Evolutionary conservation across 1,140 invertebrate species (phyloP).

Genomic region (Cheumatopsyche charites): DNA sequence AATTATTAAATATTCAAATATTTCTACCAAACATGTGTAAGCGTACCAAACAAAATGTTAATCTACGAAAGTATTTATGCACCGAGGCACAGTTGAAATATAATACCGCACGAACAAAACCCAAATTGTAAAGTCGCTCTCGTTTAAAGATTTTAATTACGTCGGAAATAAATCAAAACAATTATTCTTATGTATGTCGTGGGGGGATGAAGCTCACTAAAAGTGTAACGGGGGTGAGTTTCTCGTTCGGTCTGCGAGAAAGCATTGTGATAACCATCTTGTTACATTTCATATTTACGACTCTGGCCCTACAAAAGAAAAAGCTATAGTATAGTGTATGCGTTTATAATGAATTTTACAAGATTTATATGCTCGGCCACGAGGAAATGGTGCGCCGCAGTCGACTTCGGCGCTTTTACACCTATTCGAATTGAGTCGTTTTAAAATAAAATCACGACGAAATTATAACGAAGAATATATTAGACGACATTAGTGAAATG

Average conservation of each 20-base stretch:
- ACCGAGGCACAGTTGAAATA: too few species aligned
- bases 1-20: too few species aligned
- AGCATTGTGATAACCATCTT: constrained; percentile 32
- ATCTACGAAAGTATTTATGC: too few species aligned
- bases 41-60: too few species aligned
- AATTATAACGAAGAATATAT: too few species aligned
- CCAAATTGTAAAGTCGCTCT: too few species aligned
- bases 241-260: not conserved
- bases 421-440: constrained; percentile 22
- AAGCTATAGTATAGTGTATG: too few species aligned
- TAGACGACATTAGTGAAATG: not conserved
- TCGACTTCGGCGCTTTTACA: constrained; percentile 6
- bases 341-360: constrained; percentile 23
- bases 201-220: not conserved
- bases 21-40: too few species aligned
- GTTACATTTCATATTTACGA: constrained; percentile 32
- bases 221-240: constrained; percentile 9
- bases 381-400: not conserved
- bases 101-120: not conserved
- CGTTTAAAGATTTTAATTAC: constrained; percentile 31
- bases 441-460: not conserved
- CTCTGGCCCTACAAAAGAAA: constrained; percentile 13
- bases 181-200: constrained; percentile 28
- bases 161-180: constrained; percentile 40
- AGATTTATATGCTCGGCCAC: constrained; percentile 9